Conservation (phyloP, 2,888 invertebrate species). For the Petrophora chlorosata region DNA sequence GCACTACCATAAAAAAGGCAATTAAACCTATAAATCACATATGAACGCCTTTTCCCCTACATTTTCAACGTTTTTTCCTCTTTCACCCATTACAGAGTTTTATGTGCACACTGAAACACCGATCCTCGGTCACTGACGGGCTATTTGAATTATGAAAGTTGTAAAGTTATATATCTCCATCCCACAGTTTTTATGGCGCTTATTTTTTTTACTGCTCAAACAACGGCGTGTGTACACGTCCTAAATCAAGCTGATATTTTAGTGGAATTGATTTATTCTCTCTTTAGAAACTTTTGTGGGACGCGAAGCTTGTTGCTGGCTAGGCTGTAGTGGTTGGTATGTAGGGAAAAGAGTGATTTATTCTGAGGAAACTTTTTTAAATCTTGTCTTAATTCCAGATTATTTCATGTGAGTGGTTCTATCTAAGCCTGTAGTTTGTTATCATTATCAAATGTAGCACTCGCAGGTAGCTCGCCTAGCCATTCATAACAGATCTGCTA, state of each 20-base stretch:
- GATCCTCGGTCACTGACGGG: conserved; percentile 61
- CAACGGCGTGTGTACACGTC: conserved; percentile 58
- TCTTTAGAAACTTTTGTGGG: conserved; percentile 50
- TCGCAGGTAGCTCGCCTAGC: too few species aligned
- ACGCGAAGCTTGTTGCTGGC: conserved; percentile 36
- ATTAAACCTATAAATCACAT: conserved; percentile 78
- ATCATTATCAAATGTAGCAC: too few species aligned
- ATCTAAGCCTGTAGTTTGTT: too few species aligned
- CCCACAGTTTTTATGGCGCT: conserved; percentile 65
- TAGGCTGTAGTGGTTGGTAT: conserved; percentile 8
- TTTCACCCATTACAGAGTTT: conserved; percentile 60
- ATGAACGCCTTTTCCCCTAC: conserved; percentile 53
- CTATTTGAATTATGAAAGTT: conserved; percentile 79
- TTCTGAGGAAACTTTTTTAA: not conserved
- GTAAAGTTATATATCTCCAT: conserved; percentile 75
- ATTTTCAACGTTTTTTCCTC: conserved; percentile 47
- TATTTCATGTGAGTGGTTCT: too few species aligned
- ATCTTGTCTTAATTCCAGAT: too few species aligned
- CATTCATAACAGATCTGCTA: too few species aligned
- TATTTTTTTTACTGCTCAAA: conserved; percentile 66
- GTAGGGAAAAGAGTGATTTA: conserved; percentile 4
- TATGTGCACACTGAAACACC: conserved; percentile 59
- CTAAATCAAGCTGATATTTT: conserved; percentile 66
- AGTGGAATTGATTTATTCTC: conserved; percentile 61
- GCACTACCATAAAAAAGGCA: conserved; percentile 64